Conservation (phyloP, 2,797 vertebrate species). For the Dromococcyx pavoninus region DNA sequence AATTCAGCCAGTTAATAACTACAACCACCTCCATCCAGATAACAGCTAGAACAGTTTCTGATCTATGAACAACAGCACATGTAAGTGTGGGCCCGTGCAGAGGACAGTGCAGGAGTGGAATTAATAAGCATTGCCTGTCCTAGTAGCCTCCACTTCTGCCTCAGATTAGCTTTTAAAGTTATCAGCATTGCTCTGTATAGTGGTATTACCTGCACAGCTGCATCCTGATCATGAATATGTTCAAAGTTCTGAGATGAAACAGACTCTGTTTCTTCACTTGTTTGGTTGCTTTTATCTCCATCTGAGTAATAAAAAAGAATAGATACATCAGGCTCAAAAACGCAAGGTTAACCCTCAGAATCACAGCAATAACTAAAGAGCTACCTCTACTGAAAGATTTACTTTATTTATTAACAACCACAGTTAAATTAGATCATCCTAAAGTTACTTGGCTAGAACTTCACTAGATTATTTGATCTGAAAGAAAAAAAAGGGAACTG, state of each 20-base stretch:
- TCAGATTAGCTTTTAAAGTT: neutral
- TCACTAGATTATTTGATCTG: neutral
- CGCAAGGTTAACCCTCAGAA: neutral
- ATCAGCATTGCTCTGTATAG: neutral
- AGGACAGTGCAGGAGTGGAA: neutral
- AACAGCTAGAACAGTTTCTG: neutral
- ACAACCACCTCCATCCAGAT: neutral
- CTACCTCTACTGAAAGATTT: neutral
- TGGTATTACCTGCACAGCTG: conserved; percentile 46
- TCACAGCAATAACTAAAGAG: neutral
- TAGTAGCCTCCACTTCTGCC: neutral
- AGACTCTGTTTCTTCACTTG: neutral
- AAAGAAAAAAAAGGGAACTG: neutral
- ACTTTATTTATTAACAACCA: neutral
- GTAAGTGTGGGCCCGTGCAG: rapidly evolving
- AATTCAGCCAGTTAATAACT: neutral
- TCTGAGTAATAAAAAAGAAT: conserved; percentile 3
- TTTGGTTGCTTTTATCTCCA: conserved; percentile 18
- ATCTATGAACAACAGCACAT: neutral
- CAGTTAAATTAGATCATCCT: neutral
- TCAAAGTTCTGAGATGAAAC: neutral
- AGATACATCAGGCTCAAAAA: neutral
- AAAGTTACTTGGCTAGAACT: neutral
- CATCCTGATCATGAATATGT: neutral
- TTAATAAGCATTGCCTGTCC: neutral